Evolutionary conservation across 1,140 invertebrate species (phyloP).

Genomic region (Paralvinella palmiformis): DNA sequence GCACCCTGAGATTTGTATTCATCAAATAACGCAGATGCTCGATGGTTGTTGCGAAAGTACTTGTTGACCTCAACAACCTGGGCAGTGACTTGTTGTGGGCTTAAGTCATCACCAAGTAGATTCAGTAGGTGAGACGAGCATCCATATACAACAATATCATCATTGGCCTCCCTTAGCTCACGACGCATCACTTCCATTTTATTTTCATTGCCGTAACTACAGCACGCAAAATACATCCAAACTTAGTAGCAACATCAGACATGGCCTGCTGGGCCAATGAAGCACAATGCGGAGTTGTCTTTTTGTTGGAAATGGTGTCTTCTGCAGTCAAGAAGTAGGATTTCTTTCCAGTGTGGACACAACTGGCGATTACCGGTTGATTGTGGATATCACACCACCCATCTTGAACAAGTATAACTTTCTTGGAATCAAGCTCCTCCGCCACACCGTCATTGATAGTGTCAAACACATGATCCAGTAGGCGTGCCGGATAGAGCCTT

Average conservation of each 20-base stretch:
- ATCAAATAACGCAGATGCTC: background rate
- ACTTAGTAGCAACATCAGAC: background rate
- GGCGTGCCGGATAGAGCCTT: background rate
- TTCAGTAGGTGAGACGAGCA: slow-evolving; percentile 7
- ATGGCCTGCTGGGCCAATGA: slow-evolving; percentile 3
- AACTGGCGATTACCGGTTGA: background rate
- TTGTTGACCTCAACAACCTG: slow-evolving; percentile 1
- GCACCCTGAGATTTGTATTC: background rate
- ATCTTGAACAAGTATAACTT: background rate
- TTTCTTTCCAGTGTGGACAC: background rate
- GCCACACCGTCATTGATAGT: background rate
- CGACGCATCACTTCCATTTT: background rate
- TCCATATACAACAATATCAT: slow-evolving; percentile 5
- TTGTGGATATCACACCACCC: slow-evolving; percentile 1
- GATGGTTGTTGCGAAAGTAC: background rate
- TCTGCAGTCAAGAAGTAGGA: background rate
- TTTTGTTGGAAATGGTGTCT: background rate
- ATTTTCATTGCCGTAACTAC: background rate
- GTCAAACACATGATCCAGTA: background rate
- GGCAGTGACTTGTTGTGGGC: background rate
- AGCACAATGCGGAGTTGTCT: background rate
- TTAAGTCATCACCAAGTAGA: background rate
- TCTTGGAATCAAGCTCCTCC: background rate
- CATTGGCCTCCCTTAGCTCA: background rate
- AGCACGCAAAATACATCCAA: too few species aligned